Conservation (phyloP, 1,140 invertebrate genomes). For the Pseudomyrmex pallidus region DNA sequence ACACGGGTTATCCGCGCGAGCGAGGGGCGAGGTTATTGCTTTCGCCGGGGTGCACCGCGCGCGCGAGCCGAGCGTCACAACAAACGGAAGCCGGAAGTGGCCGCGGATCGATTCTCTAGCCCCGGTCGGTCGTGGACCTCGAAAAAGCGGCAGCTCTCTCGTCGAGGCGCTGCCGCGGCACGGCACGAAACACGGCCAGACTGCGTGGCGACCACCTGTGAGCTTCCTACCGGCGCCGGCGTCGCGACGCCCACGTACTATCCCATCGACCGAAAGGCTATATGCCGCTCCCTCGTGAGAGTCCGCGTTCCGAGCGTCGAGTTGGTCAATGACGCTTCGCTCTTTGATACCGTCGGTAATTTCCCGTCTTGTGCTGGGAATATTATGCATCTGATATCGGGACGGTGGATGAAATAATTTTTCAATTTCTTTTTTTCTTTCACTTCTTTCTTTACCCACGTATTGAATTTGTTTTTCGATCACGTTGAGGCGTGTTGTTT, state of each 20-base stretch:
- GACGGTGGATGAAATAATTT: no score
- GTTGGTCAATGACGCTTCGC: conserved; percentile 53
- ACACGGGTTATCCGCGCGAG: conserved; percentile 1
- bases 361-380: not conserved
- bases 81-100: conserved; percentile 76
- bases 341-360: conserved; percentile 52
- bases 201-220: conserved; percentile 82
- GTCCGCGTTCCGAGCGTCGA: conserved; percentile 34
- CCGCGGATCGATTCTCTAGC: conserved; percentile 65
- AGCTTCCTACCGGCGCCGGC: conserved; percentile 77
- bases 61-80: conserved; percentile 73
- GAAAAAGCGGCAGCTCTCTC: conserved; percentile 69
- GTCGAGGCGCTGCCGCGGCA: conserved; percentile 66
- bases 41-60: conserved; percentile 21
- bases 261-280: conserved; percentile 66
- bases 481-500: not conserved
- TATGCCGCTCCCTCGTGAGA: conserved; percentile 12
- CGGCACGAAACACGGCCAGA: conserved; percentile 75
- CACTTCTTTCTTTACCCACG: not conserved
- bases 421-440: not conserved
- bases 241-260: conserved; percentile 74
- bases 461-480: not conserved
- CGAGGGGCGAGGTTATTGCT: conserved; percentile 50
- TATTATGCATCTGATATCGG: not conserved
- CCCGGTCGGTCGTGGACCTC: conserved; percentile 76